Conservation (phyloP, 2,797 vertebrate genomes). For the Adelosebastes latens region DNA sequence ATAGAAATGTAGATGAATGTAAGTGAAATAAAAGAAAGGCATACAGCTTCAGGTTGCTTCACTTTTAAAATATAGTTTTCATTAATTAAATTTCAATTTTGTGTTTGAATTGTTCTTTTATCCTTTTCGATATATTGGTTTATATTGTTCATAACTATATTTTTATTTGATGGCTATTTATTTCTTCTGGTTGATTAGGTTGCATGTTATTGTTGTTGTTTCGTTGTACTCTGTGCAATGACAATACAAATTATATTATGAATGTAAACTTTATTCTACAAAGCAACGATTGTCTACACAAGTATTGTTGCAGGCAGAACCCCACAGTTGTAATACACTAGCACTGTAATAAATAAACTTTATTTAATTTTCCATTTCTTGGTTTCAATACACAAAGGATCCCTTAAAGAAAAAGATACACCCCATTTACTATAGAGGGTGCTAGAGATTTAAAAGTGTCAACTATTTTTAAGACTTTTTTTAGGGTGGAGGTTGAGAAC, state of each 20-base stretch:
- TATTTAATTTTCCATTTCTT: neutral
- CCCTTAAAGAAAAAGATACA: neutral
- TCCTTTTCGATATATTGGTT: neutral
- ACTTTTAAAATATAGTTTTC: neutral
- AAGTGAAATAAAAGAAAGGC: neutral
- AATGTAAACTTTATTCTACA: neutral
- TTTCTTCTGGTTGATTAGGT: neutral
- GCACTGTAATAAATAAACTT: neutral
- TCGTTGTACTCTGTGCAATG: too few relatives aligned
- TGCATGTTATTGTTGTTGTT: neutral
- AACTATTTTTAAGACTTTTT: neutral
- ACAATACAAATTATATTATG: neutral
- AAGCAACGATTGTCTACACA: neutral
- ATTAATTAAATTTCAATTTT: neutral
- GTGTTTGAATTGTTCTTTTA: neutral
- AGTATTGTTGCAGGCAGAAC: neutral
- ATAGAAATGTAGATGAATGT: neutral
- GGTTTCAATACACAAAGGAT: neutral
- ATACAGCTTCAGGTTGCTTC: neutral
- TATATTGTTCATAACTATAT: neutral
- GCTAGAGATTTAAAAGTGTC: constrained; percentile 49
- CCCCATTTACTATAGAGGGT: constrained; percentile 47
- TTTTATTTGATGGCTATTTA: neutral
- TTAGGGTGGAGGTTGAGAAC: neutral
- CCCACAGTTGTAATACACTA: neutral